These are phyloP conservation scores for Neosalanx taihuensis DNA, from an alignment of 2,797 vertebrate species.

Conservation along the genomic window DNA sequence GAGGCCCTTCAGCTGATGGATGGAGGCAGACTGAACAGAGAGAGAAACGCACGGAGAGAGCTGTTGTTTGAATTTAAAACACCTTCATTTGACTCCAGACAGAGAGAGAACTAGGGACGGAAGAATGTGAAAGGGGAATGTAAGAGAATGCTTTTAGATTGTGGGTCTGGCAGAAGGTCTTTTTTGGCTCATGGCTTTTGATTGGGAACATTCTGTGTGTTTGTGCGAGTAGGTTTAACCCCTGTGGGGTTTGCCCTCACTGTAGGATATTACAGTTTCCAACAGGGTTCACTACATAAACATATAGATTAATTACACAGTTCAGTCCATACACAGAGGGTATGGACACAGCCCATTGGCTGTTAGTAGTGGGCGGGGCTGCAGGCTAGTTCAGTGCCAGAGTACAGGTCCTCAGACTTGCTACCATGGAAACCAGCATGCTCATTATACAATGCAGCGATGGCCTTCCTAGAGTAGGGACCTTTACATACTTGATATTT, in stretches of 20 bases:
- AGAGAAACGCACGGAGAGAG: not conserved
- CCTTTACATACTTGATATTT: constrained; percentile 41
- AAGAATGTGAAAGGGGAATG: not conserved
- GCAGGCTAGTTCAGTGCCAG: not conserved
- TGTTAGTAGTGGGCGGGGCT: not conserved
- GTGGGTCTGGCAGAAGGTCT: not conserved
- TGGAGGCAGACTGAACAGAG: not conserved
- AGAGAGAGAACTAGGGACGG: not conserved
- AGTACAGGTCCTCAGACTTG: constrained; percentile 21
- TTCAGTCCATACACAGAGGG: not conserved
- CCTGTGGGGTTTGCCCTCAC: not conserved
- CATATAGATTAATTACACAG: not conserved
- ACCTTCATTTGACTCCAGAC: not conserved
- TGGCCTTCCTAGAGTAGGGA: constrained; percentile 55
- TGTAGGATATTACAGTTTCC: not conserved
- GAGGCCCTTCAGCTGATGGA: not conserved
- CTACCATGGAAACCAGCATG: constrained; percentile 68
- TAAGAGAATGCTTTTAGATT: not conserved
- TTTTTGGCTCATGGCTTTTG: not conserved
- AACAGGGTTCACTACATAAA: not conserved
- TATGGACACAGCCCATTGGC: not conserved
- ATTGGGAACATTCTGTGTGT: not conserved
- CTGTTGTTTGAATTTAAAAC: not conserved
- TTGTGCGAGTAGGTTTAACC: not conserved
- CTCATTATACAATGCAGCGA: constrained; percentile 63